phyloP scores from a whole-genome alignment of 2,113 vertebrate species.

The Melanocharis versteri region DNA sequence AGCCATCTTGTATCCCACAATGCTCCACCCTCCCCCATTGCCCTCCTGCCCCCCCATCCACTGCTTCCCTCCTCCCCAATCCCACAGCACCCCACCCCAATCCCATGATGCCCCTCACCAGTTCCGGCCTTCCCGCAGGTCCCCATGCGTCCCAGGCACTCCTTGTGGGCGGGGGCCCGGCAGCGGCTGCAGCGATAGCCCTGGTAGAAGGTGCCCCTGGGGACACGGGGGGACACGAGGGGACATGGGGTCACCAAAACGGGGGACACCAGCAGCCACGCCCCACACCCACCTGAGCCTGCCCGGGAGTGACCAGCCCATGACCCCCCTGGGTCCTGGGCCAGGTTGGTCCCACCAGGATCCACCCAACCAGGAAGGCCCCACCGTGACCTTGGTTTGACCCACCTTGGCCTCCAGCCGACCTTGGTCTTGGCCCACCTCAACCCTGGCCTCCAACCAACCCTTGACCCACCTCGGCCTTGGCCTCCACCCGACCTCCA shows the following conservation, averaged over 20 bases:
- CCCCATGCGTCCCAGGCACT: constrained; percentile 87
- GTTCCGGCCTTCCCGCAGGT: constrained; percentile 70
- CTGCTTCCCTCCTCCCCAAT: background rate
- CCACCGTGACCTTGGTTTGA: too few relatives aligned
- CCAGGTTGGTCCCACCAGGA: background rate
- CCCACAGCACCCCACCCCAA: accelerated
- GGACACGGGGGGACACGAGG: background rate
- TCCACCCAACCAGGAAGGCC: background rate
- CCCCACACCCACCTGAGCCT: background rate
- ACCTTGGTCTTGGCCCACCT: too few relatives aligned
- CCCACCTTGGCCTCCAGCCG: too few relatives aligned
- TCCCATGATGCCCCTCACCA: background rate
- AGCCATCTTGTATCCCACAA: background rate
- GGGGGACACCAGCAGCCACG: background rate
- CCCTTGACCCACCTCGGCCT: too few relatives aligned
- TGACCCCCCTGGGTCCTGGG: background rate
- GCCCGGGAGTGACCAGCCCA: background rate
- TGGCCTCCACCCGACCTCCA: too few relatives aligned
- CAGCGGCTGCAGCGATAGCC: constrained; percentile 89
- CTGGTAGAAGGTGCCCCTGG: constrained; percentile 76
- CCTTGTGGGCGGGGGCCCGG: constrained; percentile 88
- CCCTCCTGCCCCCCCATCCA: too few relatives aligned
- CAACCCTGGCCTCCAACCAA: too few relatives aligned
- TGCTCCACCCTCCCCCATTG: too few relatives aligned
- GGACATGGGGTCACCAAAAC: background rate